Evolutionary conservation across 2,888 invertebrate species (phyloP).

Genomic region (Scrobipalpa atriplicella): DNA sequence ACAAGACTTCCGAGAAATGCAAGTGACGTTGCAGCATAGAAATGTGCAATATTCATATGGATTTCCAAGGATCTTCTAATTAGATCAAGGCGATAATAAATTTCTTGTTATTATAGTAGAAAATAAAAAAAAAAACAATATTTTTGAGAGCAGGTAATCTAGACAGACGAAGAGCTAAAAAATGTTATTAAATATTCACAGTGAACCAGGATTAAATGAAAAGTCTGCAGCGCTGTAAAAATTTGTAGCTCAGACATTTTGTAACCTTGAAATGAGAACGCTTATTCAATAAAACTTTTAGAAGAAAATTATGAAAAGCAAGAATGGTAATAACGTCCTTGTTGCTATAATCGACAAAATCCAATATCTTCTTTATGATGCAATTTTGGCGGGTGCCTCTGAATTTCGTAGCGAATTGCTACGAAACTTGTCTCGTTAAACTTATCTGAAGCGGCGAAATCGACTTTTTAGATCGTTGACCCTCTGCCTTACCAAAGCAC

Average conservation of each 20-base stretch:
- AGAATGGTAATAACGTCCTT: too few relatives aligned
- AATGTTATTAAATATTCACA: neutral
- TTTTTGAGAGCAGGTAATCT: neutral
- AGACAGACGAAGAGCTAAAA: neutral
- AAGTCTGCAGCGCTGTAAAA: neutral
- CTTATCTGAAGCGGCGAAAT: too few relatives aligned
- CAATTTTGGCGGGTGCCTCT: neutral
- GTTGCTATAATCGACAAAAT: too few relatives aligned
- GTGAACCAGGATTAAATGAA: neutral
- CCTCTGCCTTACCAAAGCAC: too few relatives aligned
- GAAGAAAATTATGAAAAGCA: too few relatives aligned
- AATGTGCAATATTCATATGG: neutral
- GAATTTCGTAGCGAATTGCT: neutral
- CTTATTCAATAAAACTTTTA: too few relatives aligned
- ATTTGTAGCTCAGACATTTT: too few relatives aligned
- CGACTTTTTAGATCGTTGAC: too few relatives aligned
- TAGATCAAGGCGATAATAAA: neutral
- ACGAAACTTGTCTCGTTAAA: neutral
- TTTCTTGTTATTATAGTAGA: neutral
- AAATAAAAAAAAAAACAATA: neutral
- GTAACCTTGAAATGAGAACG: too few relatives aligned
- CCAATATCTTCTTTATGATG: too few relatives aligned
- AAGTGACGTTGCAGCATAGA: neutral
- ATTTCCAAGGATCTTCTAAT: neutral
- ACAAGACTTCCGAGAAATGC: slow-evolving; percentile 5